A percentile compares a stretch with the other conserved stretches of the same genome.
phyloP scores from a whole-genome alignment of 2,113 vertebrate species.

The Ia io region DNA sequence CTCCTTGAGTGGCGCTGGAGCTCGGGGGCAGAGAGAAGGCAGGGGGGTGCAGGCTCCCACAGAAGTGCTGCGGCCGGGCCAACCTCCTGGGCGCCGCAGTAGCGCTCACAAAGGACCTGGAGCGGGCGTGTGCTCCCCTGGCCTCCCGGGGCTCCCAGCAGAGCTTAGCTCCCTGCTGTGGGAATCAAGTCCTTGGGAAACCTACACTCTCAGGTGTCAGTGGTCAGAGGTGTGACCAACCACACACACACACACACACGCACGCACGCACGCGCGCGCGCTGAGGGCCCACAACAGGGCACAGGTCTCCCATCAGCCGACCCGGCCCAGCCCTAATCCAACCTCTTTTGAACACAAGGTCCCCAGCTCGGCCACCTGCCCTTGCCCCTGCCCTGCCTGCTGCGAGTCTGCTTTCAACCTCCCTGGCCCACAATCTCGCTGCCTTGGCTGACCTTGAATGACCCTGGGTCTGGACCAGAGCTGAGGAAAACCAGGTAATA shows the following conservation, averaged over 20 bases:
- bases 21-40: neutral
- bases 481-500: neutral
- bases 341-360: neutral
- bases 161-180: fast-evolving
- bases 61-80: neutral
- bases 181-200: neutral
- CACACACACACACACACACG: neutral
- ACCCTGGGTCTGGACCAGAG: neutral
- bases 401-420: neutral
- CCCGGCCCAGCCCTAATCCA: neutral
- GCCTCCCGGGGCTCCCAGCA: neutral
- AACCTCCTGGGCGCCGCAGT: fast-evolving
- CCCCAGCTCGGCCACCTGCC: neutral
- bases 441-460: neutral
- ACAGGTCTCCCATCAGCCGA: neutral
- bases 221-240: neutral
- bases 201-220: neutral
- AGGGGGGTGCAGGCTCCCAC: fast-evolving
- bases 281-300: too few species aligned
- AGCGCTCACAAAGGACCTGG: neutral
- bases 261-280: fast-evolving
- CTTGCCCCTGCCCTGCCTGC: too few species aligned
- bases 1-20: neutral
- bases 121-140: neutral
- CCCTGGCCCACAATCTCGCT: fast-evolving